Evolutionary conservation across 2,888 invertebrate species (phyloP), one percentile per base, ranked within the genome.

Genomic region (Aphodius sticticus): DNA sequence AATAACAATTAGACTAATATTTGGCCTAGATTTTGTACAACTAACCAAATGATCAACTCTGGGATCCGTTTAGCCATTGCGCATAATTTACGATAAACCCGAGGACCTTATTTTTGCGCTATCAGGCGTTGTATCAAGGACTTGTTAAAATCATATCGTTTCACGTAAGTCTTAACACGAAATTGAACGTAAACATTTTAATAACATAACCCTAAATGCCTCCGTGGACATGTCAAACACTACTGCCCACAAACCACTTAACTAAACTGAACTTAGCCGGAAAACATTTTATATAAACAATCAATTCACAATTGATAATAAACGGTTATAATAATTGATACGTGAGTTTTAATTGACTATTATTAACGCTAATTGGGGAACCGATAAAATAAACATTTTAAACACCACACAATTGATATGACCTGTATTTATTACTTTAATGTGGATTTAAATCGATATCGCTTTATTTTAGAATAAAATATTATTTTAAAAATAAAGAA

Each of bases 181-280:
- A 70, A 70, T n/a, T 70, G 26, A 70, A 16, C n/a, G 70, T 70
- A n/a, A 70, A 70, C 26, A 16, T 74, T 74, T 74, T 26, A 26
- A 74, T 36, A 74, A 74, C 74, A 74, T 74, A 74, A 74, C 74
- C 74, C 37, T 74, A 74, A 36, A 35, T 74, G n/a, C 12, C 16
- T n/a, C 37, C 37, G 74, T 36, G 35, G 74, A 74, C 74, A 37
- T 74, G 15, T 70, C 70, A 70, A 16, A 70, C 6, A 70, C 14
- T 70, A 14, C 69, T 15, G 70, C 16, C 26, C 26, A 26, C 14
- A 70, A 6, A 2, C 70, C 26, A 70, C 9, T 70, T 4, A 70
- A 53, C 53, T 9, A 5, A 53, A 53, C 53, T 9, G 53, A 53
- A 53, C 53, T 53, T 53, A 12, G 53, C 53, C 7, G 53, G 53